Percentiles rank a stretch among this genome's conserved stretches.
Evolutionary conservation across 2,888 invertebrate genomes (phyloP).

Genomic region (Ormyrus nitidulus): DNA sequence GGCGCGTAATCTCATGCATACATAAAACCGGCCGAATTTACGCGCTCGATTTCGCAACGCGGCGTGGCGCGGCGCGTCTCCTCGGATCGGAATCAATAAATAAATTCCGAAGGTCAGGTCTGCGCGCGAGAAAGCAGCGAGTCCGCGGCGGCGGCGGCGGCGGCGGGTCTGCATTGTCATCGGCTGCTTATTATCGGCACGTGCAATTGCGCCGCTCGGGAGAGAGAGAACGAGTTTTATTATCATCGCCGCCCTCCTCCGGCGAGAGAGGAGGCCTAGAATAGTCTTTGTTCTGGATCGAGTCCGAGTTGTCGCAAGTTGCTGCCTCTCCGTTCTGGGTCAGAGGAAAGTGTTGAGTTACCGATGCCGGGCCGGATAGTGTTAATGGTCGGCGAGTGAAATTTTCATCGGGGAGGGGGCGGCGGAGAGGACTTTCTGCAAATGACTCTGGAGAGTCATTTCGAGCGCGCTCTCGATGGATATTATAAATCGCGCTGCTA

Average conservation of each 20-base stretch:
- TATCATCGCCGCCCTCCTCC: constrained; percentile 44
- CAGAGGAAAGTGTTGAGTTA: constrained; percentile 48
- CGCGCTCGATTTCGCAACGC: neutral
- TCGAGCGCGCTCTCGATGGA: too few relatives aligned
- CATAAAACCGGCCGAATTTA: neutral
- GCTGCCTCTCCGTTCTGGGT: constrained; percentile 28
- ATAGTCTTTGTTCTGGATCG: constrained; percentile 39
- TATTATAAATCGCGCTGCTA: too few relatives aligned
- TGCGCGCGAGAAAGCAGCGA: constrained; percentile 5
- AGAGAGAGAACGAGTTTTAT: constrained; percentile 41
- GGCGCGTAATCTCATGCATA: constrained; percentile 25
- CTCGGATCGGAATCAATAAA: constrained; percentile 33
- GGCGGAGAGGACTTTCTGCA: too few relatives aligned
- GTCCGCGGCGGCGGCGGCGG: neutral
- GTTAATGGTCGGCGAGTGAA: too few relatives aligned
- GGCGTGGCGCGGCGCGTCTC: neutral
- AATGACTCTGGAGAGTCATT: too few relatives aligned
- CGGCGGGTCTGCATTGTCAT: constrained; percentile 46
- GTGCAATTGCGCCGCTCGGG: constrained; percentile 7
- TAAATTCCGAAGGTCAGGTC: constrained; percentile 14
- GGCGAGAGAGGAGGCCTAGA: neutral
- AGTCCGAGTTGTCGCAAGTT: constrained; percentile 11
- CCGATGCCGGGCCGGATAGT: neutral
- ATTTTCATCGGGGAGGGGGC: too few relatives aligned
- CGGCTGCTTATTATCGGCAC: constrained; percentile 47